These are phyloP conservation scores for Ashinkailepas kermadecensis DNA, from an alignment of 2,888 invertebrate species.

Conservation along the genomic window DNA sequence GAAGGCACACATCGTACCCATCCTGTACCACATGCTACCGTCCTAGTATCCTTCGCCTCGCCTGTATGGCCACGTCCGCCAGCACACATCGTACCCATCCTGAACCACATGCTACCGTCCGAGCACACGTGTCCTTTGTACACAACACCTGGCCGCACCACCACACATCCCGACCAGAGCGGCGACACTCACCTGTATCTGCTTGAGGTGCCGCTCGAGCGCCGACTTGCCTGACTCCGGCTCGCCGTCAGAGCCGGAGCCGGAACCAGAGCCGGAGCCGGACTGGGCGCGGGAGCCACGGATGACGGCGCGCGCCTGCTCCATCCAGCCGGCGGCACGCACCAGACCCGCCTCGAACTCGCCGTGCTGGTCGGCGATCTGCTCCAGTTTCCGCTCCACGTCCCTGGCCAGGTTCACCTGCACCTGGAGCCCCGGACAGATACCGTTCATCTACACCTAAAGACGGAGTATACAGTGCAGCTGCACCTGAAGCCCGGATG, in stretches of 20 bases:
- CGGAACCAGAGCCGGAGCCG: background rate
- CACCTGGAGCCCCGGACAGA: conserved; percentile 44
- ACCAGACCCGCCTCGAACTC: conserved; percentile 67
- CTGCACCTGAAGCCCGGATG: too few species aligned
- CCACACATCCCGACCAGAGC: background rate
- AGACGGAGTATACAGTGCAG: background rate
- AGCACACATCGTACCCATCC: too few species aligned
- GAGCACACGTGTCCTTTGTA: too few species aligned
- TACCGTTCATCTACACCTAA: background rate
- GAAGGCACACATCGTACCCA: too few species aligned
- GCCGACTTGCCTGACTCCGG: conserved; percentile 68
- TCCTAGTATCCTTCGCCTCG: too few species aligned
- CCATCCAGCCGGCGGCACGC: conserved; percentile 76
- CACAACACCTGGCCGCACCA: too few species aligned
- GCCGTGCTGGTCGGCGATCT: conserved; percentile 75
- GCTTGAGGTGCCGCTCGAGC: conserved; percentile 67
- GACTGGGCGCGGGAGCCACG: conserved; percentile 48
- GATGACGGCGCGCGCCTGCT: conserved; percentile 72
- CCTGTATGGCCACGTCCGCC: too few species aligned
- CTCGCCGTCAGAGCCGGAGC: conserved; percentile 59
- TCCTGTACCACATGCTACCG: too few species aligned
- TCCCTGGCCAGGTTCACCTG: conserved; percentile 80
- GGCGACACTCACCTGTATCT: conserved; percentile 36
- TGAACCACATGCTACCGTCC: too few species aligned
- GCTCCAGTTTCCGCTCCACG: conserved; percentile 81